phyloP scores from a whole-genome alignment of 2,888 invertebrate species.

The Dolomedes plantarius region DNA sequence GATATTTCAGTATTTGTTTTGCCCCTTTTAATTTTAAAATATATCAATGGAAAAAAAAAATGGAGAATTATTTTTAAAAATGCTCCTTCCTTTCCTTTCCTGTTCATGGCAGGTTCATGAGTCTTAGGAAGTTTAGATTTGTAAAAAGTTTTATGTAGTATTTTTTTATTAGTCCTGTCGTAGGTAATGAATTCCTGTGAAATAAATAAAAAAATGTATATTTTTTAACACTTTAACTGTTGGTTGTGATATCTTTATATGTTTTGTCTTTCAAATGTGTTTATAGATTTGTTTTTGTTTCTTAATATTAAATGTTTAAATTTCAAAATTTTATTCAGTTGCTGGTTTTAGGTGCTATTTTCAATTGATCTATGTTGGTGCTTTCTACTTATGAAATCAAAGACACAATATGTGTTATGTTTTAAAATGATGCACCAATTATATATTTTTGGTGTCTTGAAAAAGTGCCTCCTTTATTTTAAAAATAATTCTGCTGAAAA shows the following conservation, averaged over 20 bases:
- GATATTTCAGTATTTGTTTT: too few species aligned
- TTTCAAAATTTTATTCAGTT: neutral
- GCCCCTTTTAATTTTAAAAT: neutral
- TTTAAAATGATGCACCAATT: too few species aligned
- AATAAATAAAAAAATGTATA: conserved; percentile 40
- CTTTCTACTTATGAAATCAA: neutral
- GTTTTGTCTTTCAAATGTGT: conserved; percentile 38
- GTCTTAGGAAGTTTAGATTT: conserved; percentile 1
- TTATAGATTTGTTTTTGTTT: neutral
- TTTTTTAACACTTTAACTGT: conserved; percentile 39
- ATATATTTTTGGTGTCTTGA: neutral
- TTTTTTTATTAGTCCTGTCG: neutral
- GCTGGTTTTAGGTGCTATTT: conserved; percentile 4
- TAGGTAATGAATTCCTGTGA: conserved; percentile 10
- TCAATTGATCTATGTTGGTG: neutral
- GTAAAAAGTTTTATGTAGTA: conserved; percentile 9
- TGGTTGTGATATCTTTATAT: conserved; percentile 66
- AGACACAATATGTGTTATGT: neutral
- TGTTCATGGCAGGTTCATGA: conserved; percentile 65
- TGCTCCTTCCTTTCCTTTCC: neutral
- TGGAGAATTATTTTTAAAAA: conserved; percentile 8
- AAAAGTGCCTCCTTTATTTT: conserved; percentile 44
- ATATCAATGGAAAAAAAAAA: neutral
- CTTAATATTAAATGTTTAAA: neutral
- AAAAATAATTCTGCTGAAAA: neutral